Evolutionary conservation across 2,797 vertebrate genomes (phyloP).

Genomic region (Mus minutoides): DNA sequence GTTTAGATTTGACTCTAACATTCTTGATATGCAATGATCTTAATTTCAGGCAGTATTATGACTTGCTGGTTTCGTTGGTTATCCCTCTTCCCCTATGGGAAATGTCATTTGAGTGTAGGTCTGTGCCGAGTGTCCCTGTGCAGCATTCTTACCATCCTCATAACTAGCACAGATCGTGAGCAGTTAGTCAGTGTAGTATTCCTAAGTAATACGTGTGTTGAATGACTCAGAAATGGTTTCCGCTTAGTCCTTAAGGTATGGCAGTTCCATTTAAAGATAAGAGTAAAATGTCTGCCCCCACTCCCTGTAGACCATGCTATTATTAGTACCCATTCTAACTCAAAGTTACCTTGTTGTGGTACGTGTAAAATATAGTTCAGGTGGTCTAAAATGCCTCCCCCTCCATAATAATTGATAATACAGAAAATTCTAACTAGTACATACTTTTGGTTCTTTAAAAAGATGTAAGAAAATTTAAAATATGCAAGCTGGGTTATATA

Average conservation of each 20-base stretch:
- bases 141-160: background rate
- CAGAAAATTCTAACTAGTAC: background rate
- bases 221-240: background rate
- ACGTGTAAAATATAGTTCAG: constrained; percentile 41
- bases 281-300: background rate
- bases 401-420: background rate
- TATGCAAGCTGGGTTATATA: background rate
- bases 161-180: background rate
- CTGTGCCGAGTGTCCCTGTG: background rate
- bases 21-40: background rate
- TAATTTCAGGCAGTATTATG: background rate
- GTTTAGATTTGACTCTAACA: constrained; percentile 7
- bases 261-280: background rate
- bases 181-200: background rate
- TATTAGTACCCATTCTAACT: background rate
- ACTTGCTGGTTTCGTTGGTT: constrained; percentile 12
- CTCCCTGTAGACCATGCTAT: background rate
- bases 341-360: background rate
- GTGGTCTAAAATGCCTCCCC: constrained; percentile 1
- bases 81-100: background rate
- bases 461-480: background rate
- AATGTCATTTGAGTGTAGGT: background rate
- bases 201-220: background rate
- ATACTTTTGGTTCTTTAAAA: constrained; percentile 27
- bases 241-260: background rate